Evolutionary conservation across 1,140 invertebrate genomes (phyloP).

Genomic region (Heliconius melpomene): DNA sequence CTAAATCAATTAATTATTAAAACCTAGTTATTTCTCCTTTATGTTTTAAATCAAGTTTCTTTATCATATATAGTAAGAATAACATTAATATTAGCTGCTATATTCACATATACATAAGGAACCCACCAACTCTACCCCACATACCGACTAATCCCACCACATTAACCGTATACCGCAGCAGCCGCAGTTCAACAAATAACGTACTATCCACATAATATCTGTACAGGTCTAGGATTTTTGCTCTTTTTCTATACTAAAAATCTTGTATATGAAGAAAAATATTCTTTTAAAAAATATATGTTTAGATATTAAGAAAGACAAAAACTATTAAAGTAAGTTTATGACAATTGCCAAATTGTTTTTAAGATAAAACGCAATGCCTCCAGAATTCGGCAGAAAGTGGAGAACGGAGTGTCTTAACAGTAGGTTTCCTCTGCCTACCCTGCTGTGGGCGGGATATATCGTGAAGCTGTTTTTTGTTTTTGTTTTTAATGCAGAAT

Average conservation of each 20-base stretch:
- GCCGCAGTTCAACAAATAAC: neutral
- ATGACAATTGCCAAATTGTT: no score
- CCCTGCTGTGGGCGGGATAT: no score
- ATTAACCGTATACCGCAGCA: slow-evolving; percentile 14
- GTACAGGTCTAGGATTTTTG: neutral
- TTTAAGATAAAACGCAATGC: no score
- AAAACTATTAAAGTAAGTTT: no score
- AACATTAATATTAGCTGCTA: neutral
- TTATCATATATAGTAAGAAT: neutral
- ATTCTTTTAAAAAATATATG: neutral
- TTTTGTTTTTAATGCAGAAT: no score
- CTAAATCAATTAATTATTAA: no score
- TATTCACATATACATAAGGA: neutral
- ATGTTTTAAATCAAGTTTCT: neutral
- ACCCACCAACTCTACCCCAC: neutral
- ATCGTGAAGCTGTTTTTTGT: no score
- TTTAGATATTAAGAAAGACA: no score
- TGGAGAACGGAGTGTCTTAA: no score
- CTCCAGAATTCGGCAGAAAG: no score
- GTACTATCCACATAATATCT: neutral
- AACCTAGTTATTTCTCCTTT: neutral
- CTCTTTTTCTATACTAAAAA: neutral
- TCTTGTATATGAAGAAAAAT: neutral
- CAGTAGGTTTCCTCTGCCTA: no score
- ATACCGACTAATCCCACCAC: slow-evolving; percentile 8